Conservation (phyloP, 2,113 vertebrate species). For the Rhabdomys dilectus region DNA sequence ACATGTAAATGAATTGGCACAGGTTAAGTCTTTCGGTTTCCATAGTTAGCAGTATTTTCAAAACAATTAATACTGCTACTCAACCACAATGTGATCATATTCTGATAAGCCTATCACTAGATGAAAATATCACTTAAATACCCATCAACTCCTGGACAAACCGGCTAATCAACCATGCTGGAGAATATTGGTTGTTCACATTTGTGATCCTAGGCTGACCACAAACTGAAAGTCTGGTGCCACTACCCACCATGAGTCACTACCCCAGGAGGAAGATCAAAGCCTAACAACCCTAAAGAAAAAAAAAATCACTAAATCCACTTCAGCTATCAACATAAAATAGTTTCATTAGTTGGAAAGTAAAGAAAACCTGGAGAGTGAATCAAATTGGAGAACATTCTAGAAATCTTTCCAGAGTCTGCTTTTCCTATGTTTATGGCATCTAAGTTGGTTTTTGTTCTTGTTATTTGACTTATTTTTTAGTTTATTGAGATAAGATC, state of each 20-base stretch:
- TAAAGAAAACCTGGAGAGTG: not conserved
- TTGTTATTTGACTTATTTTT: not conserved
- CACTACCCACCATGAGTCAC: no score
- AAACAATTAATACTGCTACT: not conserved
- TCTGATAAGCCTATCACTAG: not conserved
- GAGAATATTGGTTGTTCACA: not conserved
- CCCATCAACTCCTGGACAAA: not conserved
- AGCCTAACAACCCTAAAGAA: not conserved
- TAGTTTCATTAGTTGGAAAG: not conserved
- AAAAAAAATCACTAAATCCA: not conserved
- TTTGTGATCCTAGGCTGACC: not conserved
- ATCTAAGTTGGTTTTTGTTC: not conserved
- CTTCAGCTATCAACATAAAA: not conserved
- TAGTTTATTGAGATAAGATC: not conserved
- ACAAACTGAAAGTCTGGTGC: not conserved
- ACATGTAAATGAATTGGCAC: not conserved
- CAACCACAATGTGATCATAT: not conserved
- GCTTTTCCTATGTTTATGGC: not conserved
- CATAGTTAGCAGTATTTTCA: constrained; percentile 33
- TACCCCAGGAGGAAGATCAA: not conserved
- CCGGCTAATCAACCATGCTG: not conserved
- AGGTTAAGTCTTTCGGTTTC: not conserved
- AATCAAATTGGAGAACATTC: not conserved
- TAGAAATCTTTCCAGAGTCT: constrained; percentile 49
- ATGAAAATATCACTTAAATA: not conserved